phyloP scores from a whole-genome alignment of 1,140 invertebrate genomes.

The Drosophila ercepeae region DNA sequence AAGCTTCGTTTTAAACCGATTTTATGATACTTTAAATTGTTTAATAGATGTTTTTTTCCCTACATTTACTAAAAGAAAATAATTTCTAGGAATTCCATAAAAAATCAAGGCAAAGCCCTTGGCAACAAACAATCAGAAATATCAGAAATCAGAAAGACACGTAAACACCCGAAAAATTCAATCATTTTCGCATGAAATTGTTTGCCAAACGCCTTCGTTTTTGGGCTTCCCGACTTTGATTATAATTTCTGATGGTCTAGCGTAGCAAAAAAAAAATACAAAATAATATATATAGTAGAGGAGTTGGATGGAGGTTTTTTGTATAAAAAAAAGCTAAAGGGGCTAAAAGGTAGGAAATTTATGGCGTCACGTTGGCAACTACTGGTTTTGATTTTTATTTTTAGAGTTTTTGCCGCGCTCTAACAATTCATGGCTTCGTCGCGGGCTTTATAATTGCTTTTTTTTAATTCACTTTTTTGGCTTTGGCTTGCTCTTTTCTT shows the following conservation, averaged over 20 bases:
- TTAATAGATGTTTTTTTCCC: not conserved
- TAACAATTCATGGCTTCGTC: conserved; percentile 41
- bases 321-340: not conserved
- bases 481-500: conserved; percentile 5
- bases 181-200: conserved; percentile 36
- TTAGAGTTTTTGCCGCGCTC: conserved; percentile 43
- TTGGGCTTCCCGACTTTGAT: conserved; percentile 32
- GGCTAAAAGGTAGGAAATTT: conserved; percentile 23
- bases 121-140: not conserved
- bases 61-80: not conserved
- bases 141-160: conserved; percentile 3
- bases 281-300: not conserved
- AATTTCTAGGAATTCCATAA: conserved; percentile 38
- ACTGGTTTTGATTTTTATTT: conserved; percentile 63
- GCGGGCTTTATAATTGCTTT: conserved; percentile 38
- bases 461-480: conserved; percentile 39
- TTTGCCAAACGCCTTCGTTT: conserved; percentile 26
- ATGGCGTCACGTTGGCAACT: conserved; percentile 64
- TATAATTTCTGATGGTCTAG: conserved; percentile 25
- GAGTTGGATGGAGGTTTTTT: not conserved
- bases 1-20: too few species aligned
- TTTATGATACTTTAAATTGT: not conserved
- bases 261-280: too few species aligned
- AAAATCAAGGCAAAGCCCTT: conserved; percentile 34
- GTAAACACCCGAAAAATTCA: conserved; percentile 15